Base-by-base conservation (phyloP, 2,888 invertebrate species). In the Willowsia nigromaculata region DNA sequence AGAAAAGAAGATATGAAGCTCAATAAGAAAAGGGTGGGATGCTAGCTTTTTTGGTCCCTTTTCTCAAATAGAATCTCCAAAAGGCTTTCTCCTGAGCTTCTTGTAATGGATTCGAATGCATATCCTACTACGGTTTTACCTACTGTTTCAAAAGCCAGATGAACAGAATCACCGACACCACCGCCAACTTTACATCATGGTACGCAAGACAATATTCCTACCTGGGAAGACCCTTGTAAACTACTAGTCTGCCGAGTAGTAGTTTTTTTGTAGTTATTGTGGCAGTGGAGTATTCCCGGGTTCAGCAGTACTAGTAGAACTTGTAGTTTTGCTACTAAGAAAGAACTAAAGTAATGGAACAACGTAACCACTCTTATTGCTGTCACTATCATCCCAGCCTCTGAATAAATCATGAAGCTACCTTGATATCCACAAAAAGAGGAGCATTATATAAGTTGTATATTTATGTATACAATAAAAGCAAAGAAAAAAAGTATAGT, bases 321-420 rank as follows among this genome's bases (percentile, higher is more conserved):
- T 25, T 43, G 74, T 15, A 33, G 4, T 43, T 22, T 43, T 74
- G 71, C 27, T 43, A n/a, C 25, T 50, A 50, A 9, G 33, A 33
- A 80, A 56, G 33, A 80, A 56, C 50, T 33, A 82, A 82, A 82
- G 87, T 81, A 81, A 87, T 87, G 74, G 87, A 56, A 47, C 30
- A 87, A 74, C 50, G 59, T 33, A 82, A 87, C 87, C 87, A 87
- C 81, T 81, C 87, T 87, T 87, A 87, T 87, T 87, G 87, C 87
- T 87, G 87, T 87, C 87, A 82, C 81, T 81, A 87, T 87, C 87
- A 87, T 87, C 87, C 87, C 71, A 74, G 56, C 82, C 81, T 82
- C 81, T 87, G 87, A 87, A 87, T 87, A 87, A 87, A 87, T 87
- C 87, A 87, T 87, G 87, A 87, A 87, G 87, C 40, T 82, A 87